A percentile compares a stretch with the other conserved stretches of the same genome.
Conservation (phyloP, 2,113 vertebrate genomes). For the Emydura subglobosa region DNA sequence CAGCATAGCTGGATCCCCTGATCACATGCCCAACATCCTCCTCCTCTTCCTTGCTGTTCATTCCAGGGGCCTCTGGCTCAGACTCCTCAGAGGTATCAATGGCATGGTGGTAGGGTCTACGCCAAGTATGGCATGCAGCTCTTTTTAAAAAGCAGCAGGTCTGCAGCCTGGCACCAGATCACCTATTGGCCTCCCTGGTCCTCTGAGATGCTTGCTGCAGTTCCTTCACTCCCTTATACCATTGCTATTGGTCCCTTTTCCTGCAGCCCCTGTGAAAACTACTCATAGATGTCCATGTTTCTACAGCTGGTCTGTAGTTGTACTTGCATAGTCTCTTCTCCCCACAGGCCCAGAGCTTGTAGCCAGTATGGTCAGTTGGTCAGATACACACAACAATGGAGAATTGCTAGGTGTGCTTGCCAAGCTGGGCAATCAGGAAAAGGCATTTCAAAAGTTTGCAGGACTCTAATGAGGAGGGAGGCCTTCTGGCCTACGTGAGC, state of each 20-base stretch:
- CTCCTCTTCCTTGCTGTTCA: neutral
- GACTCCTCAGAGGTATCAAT: neutral
- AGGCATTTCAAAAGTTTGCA: neutral
- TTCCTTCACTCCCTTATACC: neutral
- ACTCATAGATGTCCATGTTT: neutral
- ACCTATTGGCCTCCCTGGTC: neutral
- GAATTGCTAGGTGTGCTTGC: neutral
- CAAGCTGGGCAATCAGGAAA: neutral
- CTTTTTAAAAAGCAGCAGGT: neutral
- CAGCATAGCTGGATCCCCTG: neutral
- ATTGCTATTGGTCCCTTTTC: neutral
- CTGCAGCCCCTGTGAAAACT: neutral
- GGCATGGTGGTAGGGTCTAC: too few species aligned
- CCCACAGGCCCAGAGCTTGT: neutral
- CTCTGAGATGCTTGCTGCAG: neutral
- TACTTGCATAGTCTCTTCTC: neutral
- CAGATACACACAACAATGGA: neutral
- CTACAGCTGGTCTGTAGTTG: neutral
- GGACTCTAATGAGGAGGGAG: neutral
- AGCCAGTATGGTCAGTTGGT: neutral
- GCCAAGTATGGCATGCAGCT: neutral
- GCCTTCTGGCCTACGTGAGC: neutral
- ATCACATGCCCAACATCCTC: accelerated
- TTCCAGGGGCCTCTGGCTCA: neutral
- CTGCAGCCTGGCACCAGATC: neutral